Evolutionary conservation across 2,888 invertebrate genomes (phyloP).

Genomic region (Allophyes oxyacanthae): DNA sequence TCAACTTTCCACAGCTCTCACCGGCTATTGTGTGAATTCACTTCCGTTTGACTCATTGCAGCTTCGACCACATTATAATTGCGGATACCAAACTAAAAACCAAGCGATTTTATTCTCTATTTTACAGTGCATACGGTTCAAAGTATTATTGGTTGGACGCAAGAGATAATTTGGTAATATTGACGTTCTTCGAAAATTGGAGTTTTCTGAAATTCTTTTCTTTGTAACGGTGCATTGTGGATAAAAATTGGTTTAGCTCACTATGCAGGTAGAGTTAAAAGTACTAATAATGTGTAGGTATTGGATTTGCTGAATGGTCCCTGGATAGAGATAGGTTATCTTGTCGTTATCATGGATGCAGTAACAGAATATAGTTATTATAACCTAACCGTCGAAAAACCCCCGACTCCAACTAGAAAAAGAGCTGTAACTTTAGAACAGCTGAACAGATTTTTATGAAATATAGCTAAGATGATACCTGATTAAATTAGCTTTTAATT

Average conservation of each 20-base stretch:
- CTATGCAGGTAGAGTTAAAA: slow-evolving; percentile 1
- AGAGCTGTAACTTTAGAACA: no score
- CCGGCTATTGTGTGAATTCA: slow-evolving; percentile 40
- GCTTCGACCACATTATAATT: not conserved
- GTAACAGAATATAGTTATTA: no score
- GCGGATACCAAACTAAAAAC: not conserved
- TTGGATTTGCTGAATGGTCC: no score
- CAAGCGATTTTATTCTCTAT: slow-evolving; percentile 8
- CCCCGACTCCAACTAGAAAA: no score
- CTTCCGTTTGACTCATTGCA: slow-evolving; percentile 41
- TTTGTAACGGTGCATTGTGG: slow-evolving; percentile 37
- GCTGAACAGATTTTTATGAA: no score
- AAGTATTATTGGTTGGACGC: fast-evolving
- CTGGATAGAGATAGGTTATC: no score
- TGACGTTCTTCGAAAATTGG: slow-evolving; percentile 47
- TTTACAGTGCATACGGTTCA: not conserved
- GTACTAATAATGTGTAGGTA: slow-evolving; percentile 5
- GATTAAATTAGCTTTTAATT: no score
- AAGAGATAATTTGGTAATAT: slow-evolving; percentile 22
- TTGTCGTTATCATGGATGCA: no score
- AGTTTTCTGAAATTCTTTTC: slow-evolving; percentile 42
- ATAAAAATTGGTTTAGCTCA: slow-evolving; percentile 40
- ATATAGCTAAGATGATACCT: no score
- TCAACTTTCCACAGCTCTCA: slow-evolving; percentile 32
- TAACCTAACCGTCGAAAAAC: no score